Conservation (phyloP, 2,888 invertebrate genomes). For the Morpho helenor region DNA sequence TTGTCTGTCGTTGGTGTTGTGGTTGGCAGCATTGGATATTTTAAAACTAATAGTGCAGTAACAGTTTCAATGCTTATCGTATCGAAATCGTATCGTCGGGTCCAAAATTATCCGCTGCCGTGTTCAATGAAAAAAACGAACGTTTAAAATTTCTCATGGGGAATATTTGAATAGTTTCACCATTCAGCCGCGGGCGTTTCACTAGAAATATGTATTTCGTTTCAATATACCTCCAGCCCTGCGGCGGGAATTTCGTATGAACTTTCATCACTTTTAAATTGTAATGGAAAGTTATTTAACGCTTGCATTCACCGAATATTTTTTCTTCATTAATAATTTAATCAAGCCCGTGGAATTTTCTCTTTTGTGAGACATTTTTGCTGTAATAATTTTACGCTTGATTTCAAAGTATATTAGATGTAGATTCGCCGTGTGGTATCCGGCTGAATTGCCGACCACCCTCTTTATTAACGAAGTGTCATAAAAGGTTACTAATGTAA, state of each 20-base stretch:
- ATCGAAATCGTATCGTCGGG: conserved; percentile 13
- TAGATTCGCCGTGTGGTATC: too few species aligned
- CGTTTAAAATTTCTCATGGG: conserved; percentile 42
- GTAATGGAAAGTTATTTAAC: conserved; percentile 5
- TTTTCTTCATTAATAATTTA: conserved; percentile 12
- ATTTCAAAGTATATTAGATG: too few species aligned
- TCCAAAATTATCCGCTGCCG: conserved; percentile 23
- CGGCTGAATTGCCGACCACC: too few species aligned
- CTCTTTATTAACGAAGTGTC: too few species aligned
- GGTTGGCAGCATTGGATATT: too few species aligned
- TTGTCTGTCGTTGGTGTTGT: too few species aligned
- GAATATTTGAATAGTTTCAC: conserved; percentile 53
- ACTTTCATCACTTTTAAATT: conserved; percentile 21
- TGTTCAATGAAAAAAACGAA: conserved; percentile 42
- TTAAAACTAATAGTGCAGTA: too few species aligned
- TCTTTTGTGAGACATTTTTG: not conserved
- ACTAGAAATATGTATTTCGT: conserved; percentile 55
- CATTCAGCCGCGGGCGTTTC: conserved; percentile 36
- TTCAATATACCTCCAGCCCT: conserved; percentile 37
- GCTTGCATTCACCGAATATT: conserved; percentile 9
- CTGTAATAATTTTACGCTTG: too few species aligned
- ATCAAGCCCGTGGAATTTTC: conserved; percentile 6
- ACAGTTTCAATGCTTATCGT: not conserved
- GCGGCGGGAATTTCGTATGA: conserved; percentile 36
- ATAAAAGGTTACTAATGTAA: too few species aligned